These are phyloP conservation scores for Megaustenia siamemsis DNA, from an alignment of 2,888 invertebrate genomes.

Conservation along the genomic window DNA sequence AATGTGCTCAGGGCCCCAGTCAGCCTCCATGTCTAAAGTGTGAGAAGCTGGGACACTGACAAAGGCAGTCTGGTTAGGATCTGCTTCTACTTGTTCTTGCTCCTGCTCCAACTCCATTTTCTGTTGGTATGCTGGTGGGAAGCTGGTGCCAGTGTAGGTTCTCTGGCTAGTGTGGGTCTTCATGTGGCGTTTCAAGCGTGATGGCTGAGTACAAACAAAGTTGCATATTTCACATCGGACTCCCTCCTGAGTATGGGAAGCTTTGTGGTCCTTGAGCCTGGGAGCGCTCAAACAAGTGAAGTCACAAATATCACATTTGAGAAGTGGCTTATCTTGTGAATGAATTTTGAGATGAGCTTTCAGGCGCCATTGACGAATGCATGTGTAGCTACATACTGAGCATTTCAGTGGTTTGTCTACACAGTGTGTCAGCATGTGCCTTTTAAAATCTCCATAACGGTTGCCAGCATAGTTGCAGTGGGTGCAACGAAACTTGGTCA, in stretches of 20 bases:
- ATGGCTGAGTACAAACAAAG: slow-evolving; percentile 48
- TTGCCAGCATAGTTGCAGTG: slow-evolving; percentile 51
- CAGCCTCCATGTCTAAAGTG: slow-evolving; percentile 41
- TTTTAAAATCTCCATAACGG: slow-evolving; percentile 51
- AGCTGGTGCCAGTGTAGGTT: slow-evolving; percentile 47
- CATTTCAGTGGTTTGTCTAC: slow-evolving; percentile 49
- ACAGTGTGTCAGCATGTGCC: slow-evolving; percentile 49
- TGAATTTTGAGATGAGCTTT: slow-evolving; percentile 54
- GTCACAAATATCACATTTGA: slow-evolving; percentile 48
- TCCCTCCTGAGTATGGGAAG: slow-evolving; percentile 38
- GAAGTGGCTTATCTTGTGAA: slow-evolving; percentile 40
- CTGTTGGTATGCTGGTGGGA: slow-evolving; percentile 40
- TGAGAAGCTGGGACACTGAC: slow-evolving; percentile 29
- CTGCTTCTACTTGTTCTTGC: slow-evolving; percentile 13
- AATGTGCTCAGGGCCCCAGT: slow-evolving; percentile 47
- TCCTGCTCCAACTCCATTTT: slow-evolving; percentile 40
- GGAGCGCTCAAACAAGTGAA: slow-evolving; percentile 46
- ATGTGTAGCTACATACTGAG: slow-evolving; percentile 47
- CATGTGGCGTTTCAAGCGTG: slow-evolving; percentile 45
- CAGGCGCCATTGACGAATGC: slow-evolving; percentile 52
- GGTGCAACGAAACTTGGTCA: slow-evolving; percentile 44
- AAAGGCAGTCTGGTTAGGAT: slow-evolving; percentile 1
- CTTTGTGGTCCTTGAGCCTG: slow-evolving; percentile 47
- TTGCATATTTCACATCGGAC: slow-evolving; percentile 41
- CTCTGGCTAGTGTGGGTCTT: slow-evolving; percentile 23